A percentile compares a stretch with the other conserved stretches of the same genome.
Conservation (phyloP, 2,113 vertebrate species). For the Bubalus kerabau region DNA sequence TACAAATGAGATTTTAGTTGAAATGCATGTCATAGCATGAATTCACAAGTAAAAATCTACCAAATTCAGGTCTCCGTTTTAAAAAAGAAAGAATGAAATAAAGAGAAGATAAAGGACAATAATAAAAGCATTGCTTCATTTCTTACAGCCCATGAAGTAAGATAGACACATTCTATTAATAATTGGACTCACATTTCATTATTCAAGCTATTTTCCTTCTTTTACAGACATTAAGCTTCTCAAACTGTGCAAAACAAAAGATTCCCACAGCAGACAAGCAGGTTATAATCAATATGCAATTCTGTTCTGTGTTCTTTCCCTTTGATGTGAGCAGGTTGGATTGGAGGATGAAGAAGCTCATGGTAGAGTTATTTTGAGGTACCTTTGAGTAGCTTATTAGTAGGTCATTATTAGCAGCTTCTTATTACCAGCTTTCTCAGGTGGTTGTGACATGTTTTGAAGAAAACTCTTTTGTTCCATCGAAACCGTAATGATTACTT, state of each 20-base stretch:
- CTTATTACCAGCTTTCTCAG: constrained; percentile 37
- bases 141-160: not conserved
- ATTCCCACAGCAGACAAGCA: constrained; percentile 1
- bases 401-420: constrained; percentile 47
- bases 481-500: constrained; percentile 32
- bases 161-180: constrained; percentile 19
- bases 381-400: constrained; percentile 47
- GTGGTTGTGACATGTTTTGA: constrained; percentile 49
- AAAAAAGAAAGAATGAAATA: not conserved
- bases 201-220: constrained; percentile 23
- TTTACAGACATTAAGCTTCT: constrained; percentile 45
- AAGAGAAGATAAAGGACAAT: too few relatives aligned
- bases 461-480: constrained; percentile 57
- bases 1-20: not conserved
- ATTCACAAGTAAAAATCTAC: not conserved
- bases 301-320: not conserved
- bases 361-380: not conserved
- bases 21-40: not conserved
- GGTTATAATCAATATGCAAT: constrained; percentile 43
- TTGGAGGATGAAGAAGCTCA: not conserved
- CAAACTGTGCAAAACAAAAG: constrained; percentile 41
- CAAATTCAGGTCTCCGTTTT: not conserved
- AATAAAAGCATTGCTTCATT: not conserved
- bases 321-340: constrained; percentile 45
- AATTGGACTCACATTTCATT: constrained; percentile 29